phyloP scores from a whole-genome alignment of 2,113 vertebrate species.

The Lates calcarifer region DNA sequence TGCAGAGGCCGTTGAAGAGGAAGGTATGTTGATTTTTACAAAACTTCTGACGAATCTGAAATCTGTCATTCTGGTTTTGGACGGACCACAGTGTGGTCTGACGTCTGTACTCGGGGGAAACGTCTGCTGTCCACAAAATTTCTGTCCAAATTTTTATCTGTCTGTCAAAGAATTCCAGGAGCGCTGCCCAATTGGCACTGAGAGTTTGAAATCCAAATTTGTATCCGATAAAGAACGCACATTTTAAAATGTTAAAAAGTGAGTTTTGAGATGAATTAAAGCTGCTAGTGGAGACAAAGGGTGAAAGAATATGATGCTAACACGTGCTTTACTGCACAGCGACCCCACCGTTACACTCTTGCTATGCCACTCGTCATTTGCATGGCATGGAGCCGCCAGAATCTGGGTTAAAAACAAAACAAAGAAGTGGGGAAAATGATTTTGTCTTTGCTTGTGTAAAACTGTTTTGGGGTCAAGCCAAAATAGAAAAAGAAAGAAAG shows the following conservation, averaged over 20 bases:
- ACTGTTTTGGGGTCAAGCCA: slow-evolving; percentile 79
- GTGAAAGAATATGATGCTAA: slow-evolving; percentile 81
- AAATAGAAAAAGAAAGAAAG: slow-evolving; percentile 41
- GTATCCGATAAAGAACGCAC: no score
- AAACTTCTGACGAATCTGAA: slow-evolving; percentile 47
- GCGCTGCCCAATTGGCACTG: no score
- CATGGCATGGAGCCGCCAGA: slow-evolving; percentile 78
- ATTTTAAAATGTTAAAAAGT: background rate
- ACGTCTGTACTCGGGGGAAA: slow-evolving; percentile 62
- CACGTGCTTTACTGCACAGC: slow-evolving; percentile 65
- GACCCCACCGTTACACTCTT: slow-evolving; percentile 55
- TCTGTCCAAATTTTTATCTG: slow-evolving; percentile 55
- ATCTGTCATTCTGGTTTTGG: slow-evolving; percentile 75
- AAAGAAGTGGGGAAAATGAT: slow-evolving; percentile 9
- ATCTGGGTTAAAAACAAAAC: slow-evolving; percentile 48
- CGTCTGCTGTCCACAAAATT: slow-evolving; percentile 53
- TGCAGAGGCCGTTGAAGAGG: slow-evolving; percentile 84
- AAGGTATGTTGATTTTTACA: slow-evolving; percentile 83
- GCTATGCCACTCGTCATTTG: no score
- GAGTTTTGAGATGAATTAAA: background rate
- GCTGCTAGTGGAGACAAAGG: slow-evolving; percentile 68
- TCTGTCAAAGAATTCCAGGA: slow-evolving; percentile 57
- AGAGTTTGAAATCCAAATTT: background rate
- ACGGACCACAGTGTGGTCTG: slow-evolving; percentile 61
- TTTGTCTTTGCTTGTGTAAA: slow-evolving; percentile 57